Percentiles rank a stretch among this genome's conserved stretches.
These are phyloP conservation scores for Ciconia boyciana DNA, from an alignment of 2,113 vertebrate species.

Conservation along the genomic window DNA sequence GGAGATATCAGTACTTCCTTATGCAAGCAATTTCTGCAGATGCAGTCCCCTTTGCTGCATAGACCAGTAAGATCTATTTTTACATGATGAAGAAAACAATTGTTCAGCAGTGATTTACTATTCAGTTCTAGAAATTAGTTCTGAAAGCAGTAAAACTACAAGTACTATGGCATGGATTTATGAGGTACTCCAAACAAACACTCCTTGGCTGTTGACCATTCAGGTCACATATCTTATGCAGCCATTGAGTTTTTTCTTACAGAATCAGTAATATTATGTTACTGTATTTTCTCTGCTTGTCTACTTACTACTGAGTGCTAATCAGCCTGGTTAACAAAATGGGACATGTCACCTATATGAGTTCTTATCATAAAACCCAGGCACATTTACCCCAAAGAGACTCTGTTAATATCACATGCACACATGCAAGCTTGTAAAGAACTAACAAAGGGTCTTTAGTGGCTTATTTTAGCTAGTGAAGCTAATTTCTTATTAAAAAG, in stretches of 20 bases:
- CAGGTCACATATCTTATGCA: neutral
- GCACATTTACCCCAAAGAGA: neutral
- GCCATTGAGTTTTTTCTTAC: neutral
- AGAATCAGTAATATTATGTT: neutral
- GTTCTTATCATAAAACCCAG: neutral
- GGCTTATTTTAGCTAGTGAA: neutral
- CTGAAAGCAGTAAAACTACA: neutral
- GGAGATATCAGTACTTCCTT: neutral
- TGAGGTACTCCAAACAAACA: neutral
- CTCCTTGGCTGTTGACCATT: neutral
- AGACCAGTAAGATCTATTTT: neutral
- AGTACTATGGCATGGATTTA: neutral
- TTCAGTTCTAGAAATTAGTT: neutral
- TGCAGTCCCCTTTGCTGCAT: neutral
- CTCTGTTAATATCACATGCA: neutral
- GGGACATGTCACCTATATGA: neutral
- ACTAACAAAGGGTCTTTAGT: neutral
- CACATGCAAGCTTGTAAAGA: neutral
- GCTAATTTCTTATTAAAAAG: neutral
- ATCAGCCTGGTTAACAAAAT: neutral
- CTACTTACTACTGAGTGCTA: neutral
- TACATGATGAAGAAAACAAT: neutral
- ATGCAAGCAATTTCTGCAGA: neutral
- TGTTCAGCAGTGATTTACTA: neutral
- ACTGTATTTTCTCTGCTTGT: neutral